Conservation (phyloP, 2,113 vertebrate genomes). For the Microcebus ravelobensis region DNA sequence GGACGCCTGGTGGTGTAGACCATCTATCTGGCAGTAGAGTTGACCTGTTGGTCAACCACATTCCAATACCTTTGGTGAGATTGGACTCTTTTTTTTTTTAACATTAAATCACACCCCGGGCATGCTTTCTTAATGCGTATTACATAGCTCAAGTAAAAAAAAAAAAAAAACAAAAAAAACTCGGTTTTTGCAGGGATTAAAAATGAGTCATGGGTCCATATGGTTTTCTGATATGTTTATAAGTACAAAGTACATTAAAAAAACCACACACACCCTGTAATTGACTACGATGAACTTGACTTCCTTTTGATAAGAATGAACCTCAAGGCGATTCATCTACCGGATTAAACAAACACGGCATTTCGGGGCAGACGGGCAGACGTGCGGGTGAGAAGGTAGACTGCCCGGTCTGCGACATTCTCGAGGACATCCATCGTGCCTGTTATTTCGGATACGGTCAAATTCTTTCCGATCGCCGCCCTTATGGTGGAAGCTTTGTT, state of each 20-base stretch:
- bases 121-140: slow-evolving; percentile 9
- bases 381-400: background rate
- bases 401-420: slow-evolving; percentile 1
- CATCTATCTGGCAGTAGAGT: background rate
- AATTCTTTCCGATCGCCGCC: slow-evolving; percentile 69
- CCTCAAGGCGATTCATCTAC: slow-evolving; percentile 46
- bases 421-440: slow-evolving; percentile 43
- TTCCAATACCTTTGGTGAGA: background rate
- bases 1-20: too few species aligned
- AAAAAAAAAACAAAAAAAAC: slow-evolving; percentile 16
- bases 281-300: slow-evolving; percentile 52
- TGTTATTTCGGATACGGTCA: slow-evolving; percentile 56
- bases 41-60: background rate
- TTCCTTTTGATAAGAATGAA: slow-evolving; percentile 53
- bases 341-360: slow-evolving; percentile 41
- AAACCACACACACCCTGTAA: background rate
- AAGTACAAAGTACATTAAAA: slow-evolving; percentile 12
- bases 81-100: background rate
- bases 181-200: slow-evolving; percentile 31
- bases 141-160: slow-evolving; percentile 36
- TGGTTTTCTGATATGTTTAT: slow-evolving; percentile 9
- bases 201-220: slow-evolving; percentile 31
- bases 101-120: background rate
- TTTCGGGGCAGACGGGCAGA: background rate
- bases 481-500: slow-evolving; percentile 80